Evolutionary conservation across 2,888 invertebrate species (phyloP).

Genomic region (Strigamia maritima): DNA sequence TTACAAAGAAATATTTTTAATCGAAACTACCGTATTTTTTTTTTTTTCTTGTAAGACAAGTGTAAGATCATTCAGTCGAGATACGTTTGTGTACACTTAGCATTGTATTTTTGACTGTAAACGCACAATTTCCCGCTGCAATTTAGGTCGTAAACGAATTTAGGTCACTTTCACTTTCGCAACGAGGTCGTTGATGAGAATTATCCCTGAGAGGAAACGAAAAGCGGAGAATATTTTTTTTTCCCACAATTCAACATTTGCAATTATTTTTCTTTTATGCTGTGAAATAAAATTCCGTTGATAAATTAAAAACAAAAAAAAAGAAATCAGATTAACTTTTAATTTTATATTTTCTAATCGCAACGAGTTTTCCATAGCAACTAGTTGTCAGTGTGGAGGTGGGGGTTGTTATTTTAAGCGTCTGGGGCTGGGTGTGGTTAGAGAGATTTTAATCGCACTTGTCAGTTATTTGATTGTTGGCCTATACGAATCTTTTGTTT

Average conservation of each 20-base stretch:
- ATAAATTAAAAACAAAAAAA: neutral
- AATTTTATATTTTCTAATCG: neutral
- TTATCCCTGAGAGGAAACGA: neutral
- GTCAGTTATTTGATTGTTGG: neutral
- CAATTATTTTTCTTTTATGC: neutral
- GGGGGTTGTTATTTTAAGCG: slow-evolving; percentile 28
- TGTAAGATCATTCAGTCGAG: neutral
- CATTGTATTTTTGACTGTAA: neutral
- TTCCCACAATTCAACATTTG: neutral
- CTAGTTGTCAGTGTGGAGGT: neutral
- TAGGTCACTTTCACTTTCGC: slow-evolving; percentile 32
- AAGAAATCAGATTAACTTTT: neutral
- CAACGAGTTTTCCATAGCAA: neutral
- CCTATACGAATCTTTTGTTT: slow-evolving; percentile 1
- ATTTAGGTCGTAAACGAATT: slow-evolving; percentile 29
- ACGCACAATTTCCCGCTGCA: neutral
- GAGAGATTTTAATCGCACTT: neutral
- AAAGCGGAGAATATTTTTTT: neutral
- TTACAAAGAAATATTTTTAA: neutral
- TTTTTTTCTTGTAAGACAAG: neutral
- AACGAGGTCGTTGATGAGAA: neutral
- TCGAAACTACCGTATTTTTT: neutral
- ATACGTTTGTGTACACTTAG: neutral
- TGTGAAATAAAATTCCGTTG: neutral
- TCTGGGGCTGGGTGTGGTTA: slow-evolving; percentile 21